Base-by-base conservation (phyloP, 2,113 vertebrate genomes). In the Corvus moneduloides region DNA sequence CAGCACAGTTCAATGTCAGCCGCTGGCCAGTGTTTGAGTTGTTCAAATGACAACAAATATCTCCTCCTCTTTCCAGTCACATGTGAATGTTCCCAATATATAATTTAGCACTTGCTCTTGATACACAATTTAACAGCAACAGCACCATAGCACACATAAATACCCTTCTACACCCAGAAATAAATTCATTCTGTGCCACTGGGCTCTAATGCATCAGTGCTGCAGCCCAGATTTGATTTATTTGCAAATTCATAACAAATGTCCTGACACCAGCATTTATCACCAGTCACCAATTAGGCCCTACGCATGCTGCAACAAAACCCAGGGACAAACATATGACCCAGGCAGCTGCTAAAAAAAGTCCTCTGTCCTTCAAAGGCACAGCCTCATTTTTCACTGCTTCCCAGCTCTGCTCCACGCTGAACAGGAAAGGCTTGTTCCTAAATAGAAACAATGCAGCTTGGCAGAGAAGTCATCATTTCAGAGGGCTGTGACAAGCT, bases 201-300 rank as follows among this genome's bases (percentile, higher is more conserved):
- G 77, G 68, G 14, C 79, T 77, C 62, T 27, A n/a, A 63, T 30
- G 56, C 74, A 67, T 35, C 77, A 80, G 63, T 54, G 44, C 63
- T 85, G 77, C 73, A 74, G 83, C 71, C 62, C 69, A 58, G 76
- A 89, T 46, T 54, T 81, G 52, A 84, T 95, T 94, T 74, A 95
- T 92, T 84, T 95, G 88, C 94, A 93, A 88, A 91, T 94, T 83
- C 77, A 7, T 80, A 82, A 63, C 91, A 55, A 90, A 86, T 27
- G 55, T 28, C 64, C 90, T 84, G 94, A 92, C 96, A 95, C 66
- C 8, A 66, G 48, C 80, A 84, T 94, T 96, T 94, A 92, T 97
- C 93, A 90, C 69, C 3, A 7, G 44, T 33, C 82, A 85, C 62
- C 95, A 56, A 75, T 66, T 30, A 94, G 83, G 84, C 71, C 58